Evolutionary conservation across 64 coral and sea anemone genomes (phyloP).

Genomic region (Actinia equina): DNA sequence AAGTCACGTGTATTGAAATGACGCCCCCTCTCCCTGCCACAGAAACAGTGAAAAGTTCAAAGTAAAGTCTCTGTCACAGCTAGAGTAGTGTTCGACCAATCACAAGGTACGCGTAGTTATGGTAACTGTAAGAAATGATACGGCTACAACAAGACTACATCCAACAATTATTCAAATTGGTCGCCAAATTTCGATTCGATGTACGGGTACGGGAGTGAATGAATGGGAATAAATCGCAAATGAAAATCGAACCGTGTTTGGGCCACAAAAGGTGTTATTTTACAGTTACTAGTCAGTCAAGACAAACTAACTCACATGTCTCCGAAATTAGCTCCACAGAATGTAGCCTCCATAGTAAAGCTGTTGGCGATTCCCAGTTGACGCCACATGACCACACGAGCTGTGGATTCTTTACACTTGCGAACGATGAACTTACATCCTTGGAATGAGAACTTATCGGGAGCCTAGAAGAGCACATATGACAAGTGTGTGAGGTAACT

Average conservation of each 20-base stretch:
- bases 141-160: too few relatives aligned
- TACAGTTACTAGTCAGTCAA: too few relatives aligned
- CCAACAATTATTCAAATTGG: too few relatives aligned
- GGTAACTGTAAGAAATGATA: too few relatives aligned
- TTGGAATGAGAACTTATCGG: constrained; percentile 93
- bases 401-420: constrained; percentile 94
- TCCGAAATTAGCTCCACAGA: constrained; percentile 94
- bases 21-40: constrained; percentile 66
- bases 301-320: constrained; percentile 75
- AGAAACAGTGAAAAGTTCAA: neutral
- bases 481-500: too few relatives aligned
- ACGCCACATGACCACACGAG: constrained; percentile 96
- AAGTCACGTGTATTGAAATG: constrained; percentile 93
- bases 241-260: too few relatives aligned
- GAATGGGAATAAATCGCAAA: too few relatives aligned
- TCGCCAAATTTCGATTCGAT: too few relatives aligned
- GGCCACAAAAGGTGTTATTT: too few relatives aligned
- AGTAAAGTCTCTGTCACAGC: neutral
- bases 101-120: too few relatives aligned
- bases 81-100: too few relatives aligned
- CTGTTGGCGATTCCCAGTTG: constrained; percentile 94
- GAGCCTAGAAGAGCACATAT: constrained; percentile 43
- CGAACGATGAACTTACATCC: constrained; percentile 96
- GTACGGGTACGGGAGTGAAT: too few relatives aligned
- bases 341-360: constrained; percentile 97